Evolutionary conservation across 2,888 invertebrate species (phyloP), one percentile per base, ranked within the genome.

Genomic region (Stenodera caucasica): DNA sequence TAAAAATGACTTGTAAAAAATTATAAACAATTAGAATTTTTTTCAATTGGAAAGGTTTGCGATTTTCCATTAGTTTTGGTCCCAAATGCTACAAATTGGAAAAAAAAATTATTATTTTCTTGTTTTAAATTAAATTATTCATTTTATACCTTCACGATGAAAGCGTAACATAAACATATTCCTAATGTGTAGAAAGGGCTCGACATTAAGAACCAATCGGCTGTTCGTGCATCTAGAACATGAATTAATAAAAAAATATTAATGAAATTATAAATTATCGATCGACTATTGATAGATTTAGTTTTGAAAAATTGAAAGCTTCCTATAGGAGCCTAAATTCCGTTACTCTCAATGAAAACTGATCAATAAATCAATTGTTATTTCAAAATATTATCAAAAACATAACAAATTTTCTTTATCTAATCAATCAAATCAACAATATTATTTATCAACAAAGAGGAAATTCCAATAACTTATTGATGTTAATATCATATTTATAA

Each of bases 161-260:
- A 90, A 74, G 96, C 89, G 83, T 97, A 98, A 77, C 86, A 82
- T 79, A 95, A 82, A 83, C 96, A 96, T 82, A 96, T 90, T 80
- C 90, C 84, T 81, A 96, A 84, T 72, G 96, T 96, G 75, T 96
- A 96, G 78, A 94, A 88, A 65, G 96, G 96, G 72, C 94, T 93
- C 77, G 91, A 90, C 94, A 98, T 96, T 83, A 97, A 85, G 76
- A 91, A 88, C 93, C 93, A 96, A 81, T 90, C 88, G 81, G 92
- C 92, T 75, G 96, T 94, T 78, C 97, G 86, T 66, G 89, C 85
- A 84, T 94, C 94, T 94, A 23, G 6, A 45, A 45, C 2, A 45
- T 3, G 11, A 26, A 30, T 30, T 11, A 8, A 11, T 8, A 32
- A 30, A 3, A 52, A 14, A 21, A 30, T 11, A 29, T 23, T 23